phyloP scores from a whole-genome alignment of 1,140 invertebrate genomes.

The Leptonema lineaticorne region DNA sequence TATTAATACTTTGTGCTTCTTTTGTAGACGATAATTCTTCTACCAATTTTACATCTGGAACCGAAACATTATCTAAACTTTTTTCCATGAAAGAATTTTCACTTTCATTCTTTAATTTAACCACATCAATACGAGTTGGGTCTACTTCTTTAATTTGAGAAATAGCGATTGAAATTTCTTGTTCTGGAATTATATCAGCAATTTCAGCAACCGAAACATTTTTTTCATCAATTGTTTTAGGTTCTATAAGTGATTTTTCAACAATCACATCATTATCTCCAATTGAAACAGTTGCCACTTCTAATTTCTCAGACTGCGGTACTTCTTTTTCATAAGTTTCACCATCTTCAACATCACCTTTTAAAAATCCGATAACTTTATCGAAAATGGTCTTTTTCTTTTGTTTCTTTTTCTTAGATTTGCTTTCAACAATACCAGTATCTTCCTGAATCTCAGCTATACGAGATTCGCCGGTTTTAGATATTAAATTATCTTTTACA shows the following conservation, averaged over 20 bases:
- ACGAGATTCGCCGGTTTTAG: background rate
- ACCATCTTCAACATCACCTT: conserved; percentile 7
- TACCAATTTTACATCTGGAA: no score
- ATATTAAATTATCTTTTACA: no score
- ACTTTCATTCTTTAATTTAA: no score
- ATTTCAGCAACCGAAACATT: background rate
- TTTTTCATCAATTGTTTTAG: background rate
- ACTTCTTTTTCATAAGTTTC: background rate
- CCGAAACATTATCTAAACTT: no score
- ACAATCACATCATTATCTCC: background rate
- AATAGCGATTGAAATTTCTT: no score
- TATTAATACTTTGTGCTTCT: no score
- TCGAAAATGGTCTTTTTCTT: background rate
- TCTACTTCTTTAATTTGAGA: no score
- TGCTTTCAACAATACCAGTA: background rate
- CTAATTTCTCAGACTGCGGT: background rate
- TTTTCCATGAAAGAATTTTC: no score
- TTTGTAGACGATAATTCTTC: no score
- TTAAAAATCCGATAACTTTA: background rate
- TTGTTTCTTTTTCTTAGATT: background rate
- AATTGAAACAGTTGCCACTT: background rate
- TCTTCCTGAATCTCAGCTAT: background rate
- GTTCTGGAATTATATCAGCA: background rate
- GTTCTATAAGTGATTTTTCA: background rate
- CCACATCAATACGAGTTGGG: background rate